phyloP scores from a whole-genome alignment of 1,140 invertebrate genomes.

The Drosophila baimaii region DNA sequence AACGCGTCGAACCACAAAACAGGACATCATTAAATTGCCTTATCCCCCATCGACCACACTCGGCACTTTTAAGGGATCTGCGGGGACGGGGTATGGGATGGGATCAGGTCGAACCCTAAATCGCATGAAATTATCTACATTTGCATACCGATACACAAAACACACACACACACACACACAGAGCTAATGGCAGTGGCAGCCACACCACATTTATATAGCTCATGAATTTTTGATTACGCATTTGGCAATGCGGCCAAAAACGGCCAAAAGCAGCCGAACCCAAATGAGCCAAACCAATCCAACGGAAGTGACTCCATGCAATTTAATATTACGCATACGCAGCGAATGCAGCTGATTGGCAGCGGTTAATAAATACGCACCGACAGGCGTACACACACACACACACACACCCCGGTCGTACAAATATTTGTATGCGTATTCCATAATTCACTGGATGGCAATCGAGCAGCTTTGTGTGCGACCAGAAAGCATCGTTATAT shows the following conservation, averaged over 20 bases:
- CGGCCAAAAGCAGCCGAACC: conserved; percentile 25
- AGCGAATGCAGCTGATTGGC: conserved; percentile 68
- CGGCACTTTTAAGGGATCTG: conserved; percentile 27
- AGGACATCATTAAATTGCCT: conserved; percentile 48
- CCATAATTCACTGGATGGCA: conserved; percentile 45
- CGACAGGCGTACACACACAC: neutral
- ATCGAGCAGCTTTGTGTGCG: conserved; percentile 46
- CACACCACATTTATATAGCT: conserved; percentile 60
- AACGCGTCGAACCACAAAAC: conserved; percentile 54
- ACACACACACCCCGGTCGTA: neutral
- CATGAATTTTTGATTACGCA: conserved; percentile 80
- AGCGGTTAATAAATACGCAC: conserved; percentile 66
- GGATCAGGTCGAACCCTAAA: conserved; percentile 39
- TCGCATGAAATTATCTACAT: conserved; percentile 65
- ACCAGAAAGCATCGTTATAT: conserved; percentile 47
- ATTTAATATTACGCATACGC: conserved; percentile 79
- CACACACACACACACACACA: conserved; percentile 21
- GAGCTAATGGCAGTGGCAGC: conserved; percentile 42
- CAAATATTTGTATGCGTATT: conserved; percentile 51
- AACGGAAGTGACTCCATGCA: conserved; percentile 67
- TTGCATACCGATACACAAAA: conserved; percentile 47
- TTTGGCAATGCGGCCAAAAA: conserved; percentile 74
- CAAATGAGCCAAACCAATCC: conserved; percentile 55
- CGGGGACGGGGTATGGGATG: neutral
- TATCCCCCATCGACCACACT: conserved; percentile 5